Evolutionary conservation across 1,140 invertebrate species (phyloP), one percentile per base, ranked within the genome.

Genomic region (Thaumetopoea pityocampa): DNA sequence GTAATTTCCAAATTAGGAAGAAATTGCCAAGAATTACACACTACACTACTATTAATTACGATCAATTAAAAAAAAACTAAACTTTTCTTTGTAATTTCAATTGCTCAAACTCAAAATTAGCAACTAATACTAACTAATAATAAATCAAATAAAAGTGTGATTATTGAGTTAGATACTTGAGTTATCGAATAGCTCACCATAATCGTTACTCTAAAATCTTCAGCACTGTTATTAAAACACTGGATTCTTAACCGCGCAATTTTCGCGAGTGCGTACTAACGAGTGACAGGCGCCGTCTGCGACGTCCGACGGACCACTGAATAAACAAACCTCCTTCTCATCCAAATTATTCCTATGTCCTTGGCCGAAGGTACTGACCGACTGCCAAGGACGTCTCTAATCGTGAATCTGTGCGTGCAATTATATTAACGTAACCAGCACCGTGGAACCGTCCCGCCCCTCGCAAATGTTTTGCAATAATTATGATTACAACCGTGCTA

Each of bases 161-260:
- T 14, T 5, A 27, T 6, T n/a, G 3, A 36, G 0, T 2, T 3
- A 3, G 4, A 23, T 23, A 23, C 5, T 3, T 27, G 9, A 27
- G 8, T 16, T 34, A 27, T 28, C 16, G 9, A 22, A 3, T 19
- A 55, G 67, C 78, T 74, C 35, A 83, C 76, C 76, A 60, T 69
- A 11, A 83, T 42, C 40, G 53, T 68, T 18, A 83, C 55, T 33
- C 49, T 64, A 51, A 79, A 63, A 51, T 74, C 71, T 48, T 73
- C 73, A 8, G 67, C 65, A 58, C 70, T 80, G 62, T 71, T 74
- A 33, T 64, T 48, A 48, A 50, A 63, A 58, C 71, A 79, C 12
- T 59, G 66, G 32, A 83, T 73, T 35, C 65, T 69, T 54, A 83
- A 58, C 51, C 70, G 76, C 45, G 74, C 58, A 71, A 80, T 83